phyloP scores from a whole-genome alignment of 2,888 invertebrate genomes.

The Escarpia spicata region DNA sequence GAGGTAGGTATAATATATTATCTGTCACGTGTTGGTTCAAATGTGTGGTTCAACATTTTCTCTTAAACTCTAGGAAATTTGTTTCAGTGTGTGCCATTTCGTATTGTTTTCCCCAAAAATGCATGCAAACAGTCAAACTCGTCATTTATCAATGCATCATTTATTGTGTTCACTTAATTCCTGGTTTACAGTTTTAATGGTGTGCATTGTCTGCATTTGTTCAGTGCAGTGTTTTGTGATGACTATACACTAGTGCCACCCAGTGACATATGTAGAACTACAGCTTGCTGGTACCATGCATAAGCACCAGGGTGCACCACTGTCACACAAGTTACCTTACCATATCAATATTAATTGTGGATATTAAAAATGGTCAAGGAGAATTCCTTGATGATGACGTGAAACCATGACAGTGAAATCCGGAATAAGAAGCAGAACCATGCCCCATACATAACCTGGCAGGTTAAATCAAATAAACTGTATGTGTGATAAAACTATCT shows the following conservation, averaged over 20 bases:
- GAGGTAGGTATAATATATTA: not conserved
- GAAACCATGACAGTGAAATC: not conserved
- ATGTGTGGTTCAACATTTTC: not conserved
- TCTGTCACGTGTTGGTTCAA: not conserved
- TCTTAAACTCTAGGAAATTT: constrained; percentile 6
- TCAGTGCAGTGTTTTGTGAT: not conserved
- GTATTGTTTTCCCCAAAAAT: not conserved
- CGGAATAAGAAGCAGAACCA: not conserved
- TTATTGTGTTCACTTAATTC: not conserved
- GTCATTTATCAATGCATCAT: not conserved
- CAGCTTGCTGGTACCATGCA: not conserved
- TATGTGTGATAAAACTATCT: not conserved
- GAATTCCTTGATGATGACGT: not conserved
- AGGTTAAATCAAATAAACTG: not conserved
- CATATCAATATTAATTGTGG: not conserved
- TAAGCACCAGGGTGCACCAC: not conserved
- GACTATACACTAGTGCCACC: not conserved
- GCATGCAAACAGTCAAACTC: not conserved
- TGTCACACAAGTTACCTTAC: not conserved
- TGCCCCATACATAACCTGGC: not conserved
- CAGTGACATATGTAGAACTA: not conserved
- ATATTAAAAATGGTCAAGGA: not conserved
- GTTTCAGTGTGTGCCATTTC: not conserved
- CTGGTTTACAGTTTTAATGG: not conserved
- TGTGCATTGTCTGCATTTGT: not conserved